These are phyloP conservation scores for Istiophorus platypterus DNA, from an alignment of 2,113 vertebrate species.

Conservation along the genomic window DNA sequence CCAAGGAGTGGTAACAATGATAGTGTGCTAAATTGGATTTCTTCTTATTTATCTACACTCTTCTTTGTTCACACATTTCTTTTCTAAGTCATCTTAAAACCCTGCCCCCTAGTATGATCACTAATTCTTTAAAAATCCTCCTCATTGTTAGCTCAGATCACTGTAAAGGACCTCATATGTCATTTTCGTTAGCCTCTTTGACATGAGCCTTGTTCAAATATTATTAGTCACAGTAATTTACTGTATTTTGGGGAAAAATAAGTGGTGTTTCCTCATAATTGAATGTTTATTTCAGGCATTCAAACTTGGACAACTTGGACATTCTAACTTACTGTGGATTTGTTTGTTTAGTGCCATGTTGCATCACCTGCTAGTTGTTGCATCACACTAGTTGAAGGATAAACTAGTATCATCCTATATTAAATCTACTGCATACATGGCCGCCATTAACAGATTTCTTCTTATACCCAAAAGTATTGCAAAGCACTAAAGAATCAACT, in stretches of 20 bases:
- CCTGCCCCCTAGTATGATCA: neutral
- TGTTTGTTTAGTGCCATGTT: neutral
- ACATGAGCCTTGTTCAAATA: neutral
- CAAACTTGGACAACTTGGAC: neutral
- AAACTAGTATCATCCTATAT: neutral
- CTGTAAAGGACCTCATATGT: neutral
- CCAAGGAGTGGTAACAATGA: neutral
- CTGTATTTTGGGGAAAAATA: neutral
- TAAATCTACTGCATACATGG: no score
- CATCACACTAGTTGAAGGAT: neutral
- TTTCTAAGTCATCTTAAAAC: neutral
- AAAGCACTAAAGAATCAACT: neutral
- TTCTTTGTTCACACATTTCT: neutral
- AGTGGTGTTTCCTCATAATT: neutral
- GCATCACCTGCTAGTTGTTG: neutral
- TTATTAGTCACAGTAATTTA: neutral
- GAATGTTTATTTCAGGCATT: neutral
- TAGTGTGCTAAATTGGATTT: neutral
- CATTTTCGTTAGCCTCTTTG: neutral
- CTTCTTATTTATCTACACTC: constrained; percentile 6
- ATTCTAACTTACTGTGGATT: neutral
- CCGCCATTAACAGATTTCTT: neutral
- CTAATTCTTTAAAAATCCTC: constrained; percentile 2
- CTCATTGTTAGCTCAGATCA: neutral
- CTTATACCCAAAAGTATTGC: neutral